These are phyloP conservation scores for Syrista parreyssii DNA, from an alignment of 2,888 invertebrate species.

Conservation along the genomic window DNA sequence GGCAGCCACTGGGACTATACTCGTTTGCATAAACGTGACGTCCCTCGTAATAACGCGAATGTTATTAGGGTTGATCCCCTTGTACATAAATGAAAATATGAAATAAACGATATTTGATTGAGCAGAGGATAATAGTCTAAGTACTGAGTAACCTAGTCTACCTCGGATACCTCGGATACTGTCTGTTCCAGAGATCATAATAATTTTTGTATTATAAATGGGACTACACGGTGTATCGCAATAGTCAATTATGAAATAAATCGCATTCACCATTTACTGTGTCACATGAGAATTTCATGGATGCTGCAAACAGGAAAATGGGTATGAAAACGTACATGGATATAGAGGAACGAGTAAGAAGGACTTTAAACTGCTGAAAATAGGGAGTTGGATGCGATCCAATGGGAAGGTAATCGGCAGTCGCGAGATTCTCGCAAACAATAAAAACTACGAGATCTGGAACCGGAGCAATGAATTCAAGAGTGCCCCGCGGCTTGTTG, in stretches of 20 bases:
- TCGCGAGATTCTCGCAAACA: conserved; percentile 46
- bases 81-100: not conserved
- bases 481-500: conserved; percentile 38
- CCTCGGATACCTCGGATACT: too few relatives aligned
- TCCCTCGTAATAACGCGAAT: too few relatives aligned
- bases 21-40: not conserved
- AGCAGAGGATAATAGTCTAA: not conserved
- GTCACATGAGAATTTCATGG: not conserved
- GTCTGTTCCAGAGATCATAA: not conserved
- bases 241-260: not conserved
- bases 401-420: conserved; percentile 53
- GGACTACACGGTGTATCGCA: not conserved
- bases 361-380: conserved; percentile 51
- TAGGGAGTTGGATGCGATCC: conserved; percentile 54
- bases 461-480: conserved; percentile 48
- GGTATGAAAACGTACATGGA: not conserved
- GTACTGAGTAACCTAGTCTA: not conserved
- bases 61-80: not conserved
- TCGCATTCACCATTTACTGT: not conserved
- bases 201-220: not conserved
- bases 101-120: not conserved
- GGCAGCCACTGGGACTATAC: not conserved
- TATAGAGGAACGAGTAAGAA: conserved; percentile 2
- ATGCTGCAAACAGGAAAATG: not conserved
- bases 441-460: conserved; percentile 46